Base-by-base conservation (phyloP, 23 tunicate species). In the Ciona savignyi region DNA sequence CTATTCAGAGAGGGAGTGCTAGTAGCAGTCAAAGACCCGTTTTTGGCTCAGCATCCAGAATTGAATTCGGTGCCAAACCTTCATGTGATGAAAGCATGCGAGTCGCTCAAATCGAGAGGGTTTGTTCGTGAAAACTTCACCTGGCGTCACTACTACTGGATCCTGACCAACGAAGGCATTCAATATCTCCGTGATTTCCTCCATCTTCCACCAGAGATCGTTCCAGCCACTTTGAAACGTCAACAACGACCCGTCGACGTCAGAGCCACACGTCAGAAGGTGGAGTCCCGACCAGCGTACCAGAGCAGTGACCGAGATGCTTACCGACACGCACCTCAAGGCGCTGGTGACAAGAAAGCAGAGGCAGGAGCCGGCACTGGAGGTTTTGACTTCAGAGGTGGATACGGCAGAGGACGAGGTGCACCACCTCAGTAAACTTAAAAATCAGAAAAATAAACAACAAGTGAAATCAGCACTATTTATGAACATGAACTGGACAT, bases 121-220 rank as follows among this genome's bases (percentile, higher is more conserved):
- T 88, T 78, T 67, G 85, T 94, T 0, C 51, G 77, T 3, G 89
- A 94, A 68, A 82, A 79, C 65, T 94, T 77, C 66, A 75, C 83
- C n/a, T 94, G 99, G 99, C 70, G 90, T 1, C 86, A 94, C 62
- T 87, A 61, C 65, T 94, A 94, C 66, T 94, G 77, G 77, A 75
- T 72, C 62, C 68, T 94, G 66, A 94, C 99, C n/a, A 94, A 94
- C 67, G 99, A 94, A 70, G 99, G 99, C 22, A 87, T 94, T 70
- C 89, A 94, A 66, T 88, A 75, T 61, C 71, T 94, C 33, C 75
- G 99, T 33, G 99, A 94, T 60, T 83, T 65, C 65, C 99, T 94
- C 74, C 89, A 94, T 61, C 75, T 94, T 25, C 99, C 99, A 3
- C 86, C 99, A 24, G 99, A 94, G 62, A 94, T 94, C 75, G 99